These are phyloP conservation scores for Drosophila cyrtoloma DNA, from an alignment of 2,888 invertebrate species.

Conservation along the genomic window DNA sequence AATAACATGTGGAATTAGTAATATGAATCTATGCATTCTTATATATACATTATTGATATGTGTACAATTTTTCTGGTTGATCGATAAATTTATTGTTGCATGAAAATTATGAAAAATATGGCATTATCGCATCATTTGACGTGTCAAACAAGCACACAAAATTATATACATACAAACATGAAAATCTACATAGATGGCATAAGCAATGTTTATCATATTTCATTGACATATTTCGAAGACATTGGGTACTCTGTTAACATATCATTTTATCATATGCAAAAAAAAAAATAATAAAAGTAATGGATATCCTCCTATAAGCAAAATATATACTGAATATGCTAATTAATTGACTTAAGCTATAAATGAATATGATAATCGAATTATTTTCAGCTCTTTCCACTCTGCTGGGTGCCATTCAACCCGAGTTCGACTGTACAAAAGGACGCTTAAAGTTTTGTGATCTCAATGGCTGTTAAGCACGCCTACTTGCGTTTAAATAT, in stretches of 20 bases:
- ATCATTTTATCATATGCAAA: not conserved
- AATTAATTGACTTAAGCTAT: not conserved
- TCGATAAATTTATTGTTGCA: constrained; percentile 22
- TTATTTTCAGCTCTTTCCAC: not conserved
- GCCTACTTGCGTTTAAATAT: constrained; percentile 83
- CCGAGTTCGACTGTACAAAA: constrained; percentile 18
- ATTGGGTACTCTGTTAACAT: constrained; percentile 7
- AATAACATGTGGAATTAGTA: not conserved
- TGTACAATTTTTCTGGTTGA: constrained; percentile 13
- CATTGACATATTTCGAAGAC: constrained; percentile 4
- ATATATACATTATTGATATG: constrained; percentile 15
- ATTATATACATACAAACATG: constrained; percentile 3
- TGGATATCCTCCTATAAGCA: not conserved
- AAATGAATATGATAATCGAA: not conserved
- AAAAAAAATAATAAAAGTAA: not conserved
- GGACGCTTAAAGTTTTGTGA: not conserved
- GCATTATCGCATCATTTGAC: constrained; percentile 24
- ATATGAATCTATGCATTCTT: constrained; percentile 5
- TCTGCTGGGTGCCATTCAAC: not conserved
- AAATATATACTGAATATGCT: not conserved
- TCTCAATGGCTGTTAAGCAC: constrained; percentile 11
- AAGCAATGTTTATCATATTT: constrained; percentile 17
- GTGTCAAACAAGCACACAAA: constrained; percentile 6
- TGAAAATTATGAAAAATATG: constrained; percentile 17
- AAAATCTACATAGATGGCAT: constrained; percentile 5